A percentile compares a stretch with the other conserved stretches of the same genome.
phyloP scores from a whole-genome alignment of 2,113 vertebrate species.

The Cheilinus undulatus region DNA sequence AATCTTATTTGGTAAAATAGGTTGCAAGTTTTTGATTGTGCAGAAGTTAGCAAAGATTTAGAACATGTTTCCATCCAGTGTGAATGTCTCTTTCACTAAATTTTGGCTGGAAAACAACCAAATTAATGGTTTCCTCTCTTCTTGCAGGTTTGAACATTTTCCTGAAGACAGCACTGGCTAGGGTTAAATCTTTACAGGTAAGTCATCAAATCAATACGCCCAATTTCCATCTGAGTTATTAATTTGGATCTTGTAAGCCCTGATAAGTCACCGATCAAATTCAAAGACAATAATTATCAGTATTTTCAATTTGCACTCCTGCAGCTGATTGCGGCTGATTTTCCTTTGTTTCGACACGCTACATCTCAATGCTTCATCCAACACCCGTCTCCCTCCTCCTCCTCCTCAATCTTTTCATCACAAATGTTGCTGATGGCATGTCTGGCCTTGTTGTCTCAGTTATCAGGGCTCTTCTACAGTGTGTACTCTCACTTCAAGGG shows the following conservation, averaged over 20 bases:
- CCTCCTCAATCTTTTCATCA: neutral
- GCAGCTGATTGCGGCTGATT: neutral
- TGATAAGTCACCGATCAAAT: neutral
- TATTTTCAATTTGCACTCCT: neutral
- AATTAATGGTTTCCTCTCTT: neutral
- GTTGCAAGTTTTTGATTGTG: too few species aligned
- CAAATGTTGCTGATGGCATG: conserved; percentile 9
- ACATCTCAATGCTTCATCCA: too few species aligned
- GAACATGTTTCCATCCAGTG: neutral
- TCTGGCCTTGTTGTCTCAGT: neutral
- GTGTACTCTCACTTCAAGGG: neutral
- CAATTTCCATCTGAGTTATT: neutral
- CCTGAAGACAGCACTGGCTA: conserved; percentile 21
- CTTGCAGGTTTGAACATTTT: conserved; percentile 49
- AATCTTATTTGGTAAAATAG: too few species aligned
- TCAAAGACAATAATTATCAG: neutral
- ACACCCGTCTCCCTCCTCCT: neutral
- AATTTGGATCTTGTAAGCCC: neutral
- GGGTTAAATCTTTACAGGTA: conserved; percentile 39
- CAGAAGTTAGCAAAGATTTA: too few species aligned
- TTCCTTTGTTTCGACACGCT: too few species aligned
- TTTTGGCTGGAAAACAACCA: neutral
- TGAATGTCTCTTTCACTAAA: neutral
- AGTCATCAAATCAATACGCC: neutral
- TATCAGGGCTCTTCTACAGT: neutral